Evolutionary conservation across 2,888 invertebrate genomes (phyloP).

Genomic region (Coelinius sp.): DNA sequence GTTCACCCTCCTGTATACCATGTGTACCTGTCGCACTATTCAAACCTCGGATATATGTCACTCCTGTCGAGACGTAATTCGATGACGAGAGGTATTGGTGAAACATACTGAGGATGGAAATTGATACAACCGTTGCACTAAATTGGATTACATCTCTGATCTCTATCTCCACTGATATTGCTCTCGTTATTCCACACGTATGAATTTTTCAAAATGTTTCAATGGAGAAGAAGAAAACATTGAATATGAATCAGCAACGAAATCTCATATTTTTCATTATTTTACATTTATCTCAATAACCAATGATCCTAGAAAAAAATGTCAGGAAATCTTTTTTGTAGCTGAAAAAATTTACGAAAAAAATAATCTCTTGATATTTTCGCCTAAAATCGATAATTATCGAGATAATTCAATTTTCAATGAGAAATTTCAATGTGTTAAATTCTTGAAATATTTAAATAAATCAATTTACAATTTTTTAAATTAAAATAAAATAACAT

Average conservation of each 20-base stretch:
- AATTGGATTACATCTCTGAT: conserved; percentile 14
- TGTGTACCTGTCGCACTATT: conserved; percentile 2
- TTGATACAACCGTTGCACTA: neutral
- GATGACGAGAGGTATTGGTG: neutral
- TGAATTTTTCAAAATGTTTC: conserved; percentile 7
- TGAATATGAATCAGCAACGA: no score
- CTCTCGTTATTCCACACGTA: conserved; percentile 7
- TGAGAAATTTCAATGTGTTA: no score
- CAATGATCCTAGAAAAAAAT: no score
- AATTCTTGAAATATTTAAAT: neutral
- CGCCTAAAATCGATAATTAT: no score
- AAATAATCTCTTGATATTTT: no score
- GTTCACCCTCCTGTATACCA: neutral
- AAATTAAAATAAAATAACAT: neutral
- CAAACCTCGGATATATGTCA: neutral
- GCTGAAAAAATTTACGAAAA: no score
- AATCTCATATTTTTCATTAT: no score
- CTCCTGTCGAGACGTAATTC: neutral
- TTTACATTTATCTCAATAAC: no score
- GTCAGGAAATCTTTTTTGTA: no score
- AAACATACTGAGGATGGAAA: conserved; percentile 5
- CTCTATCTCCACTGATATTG: neutral
- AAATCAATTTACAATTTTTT: neutral
- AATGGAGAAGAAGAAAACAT: no score
- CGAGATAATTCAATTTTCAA: no score